These are phyloP conservation scores for Malacoctenus gilli DNA, from an alignment of 2,797 vertebrate genomes.

Conservation along the genomic window DNA sequence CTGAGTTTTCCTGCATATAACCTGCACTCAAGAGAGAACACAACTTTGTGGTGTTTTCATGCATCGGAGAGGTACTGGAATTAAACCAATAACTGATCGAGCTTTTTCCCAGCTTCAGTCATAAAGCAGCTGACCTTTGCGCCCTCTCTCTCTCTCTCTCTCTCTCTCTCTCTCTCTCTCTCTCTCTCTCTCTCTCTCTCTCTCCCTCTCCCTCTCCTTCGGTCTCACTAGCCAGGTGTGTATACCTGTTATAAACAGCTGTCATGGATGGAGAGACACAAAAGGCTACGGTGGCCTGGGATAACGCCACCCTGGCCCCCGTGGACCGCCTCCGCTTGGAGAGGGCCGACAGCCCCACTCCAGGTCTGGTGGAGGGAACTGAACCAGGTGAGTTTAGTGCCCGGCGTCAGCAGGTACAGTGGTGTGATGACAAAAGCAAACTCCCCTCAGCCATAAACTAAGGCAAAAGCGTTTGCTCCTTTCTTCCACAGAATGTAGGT, in stretches of 20 bases:
- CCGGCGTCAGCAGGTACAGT: too few species aligned
- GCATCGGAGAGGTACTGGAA: too few species aligned
- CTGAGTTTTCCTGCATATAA: too few species aligned
- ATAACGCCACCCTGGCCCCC: conserved; percentile 81
- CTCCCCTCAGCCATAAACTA: too few species aligned
- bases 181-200: not conserved
- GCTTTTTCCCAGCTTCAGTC: too few species aligned
- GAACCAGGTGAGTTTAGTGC: conserved; percentile 92
- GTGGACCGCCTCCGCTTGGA: conserved; percentile 81
- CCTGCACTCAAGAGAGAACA: too few species aligned
- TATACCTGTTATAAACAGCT: conserved; percentile 32
- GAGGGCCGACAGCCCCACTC: conserved; percentile 90
- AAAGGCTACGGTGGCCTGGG: conserved; percentile 78
- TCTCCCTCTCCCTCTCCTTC: conserved; percentile 20
- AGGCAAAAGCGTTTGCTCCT: too few species aligned
- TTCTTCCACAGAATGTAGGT: too few species aligned
- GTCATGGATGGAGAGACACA: conserved; percentile 87
- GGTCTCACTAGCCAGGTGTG: conserved; percentile 46
- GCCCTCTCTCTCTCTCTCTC: not conserved
- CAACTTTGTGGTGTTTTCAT: too few species aligned
- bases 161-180: conserved; percentile 14
- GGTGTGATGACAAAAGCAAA: too few species aligned
- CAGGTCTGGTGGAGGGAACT: conserved; percentile 90
- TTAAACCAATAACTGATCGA: too few species aligned
- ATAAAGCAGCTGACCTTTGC: conserved; percentile 40